Conservation (phyloP, 2,797 vertebrate species). For the Lates japonicus region DNA sequence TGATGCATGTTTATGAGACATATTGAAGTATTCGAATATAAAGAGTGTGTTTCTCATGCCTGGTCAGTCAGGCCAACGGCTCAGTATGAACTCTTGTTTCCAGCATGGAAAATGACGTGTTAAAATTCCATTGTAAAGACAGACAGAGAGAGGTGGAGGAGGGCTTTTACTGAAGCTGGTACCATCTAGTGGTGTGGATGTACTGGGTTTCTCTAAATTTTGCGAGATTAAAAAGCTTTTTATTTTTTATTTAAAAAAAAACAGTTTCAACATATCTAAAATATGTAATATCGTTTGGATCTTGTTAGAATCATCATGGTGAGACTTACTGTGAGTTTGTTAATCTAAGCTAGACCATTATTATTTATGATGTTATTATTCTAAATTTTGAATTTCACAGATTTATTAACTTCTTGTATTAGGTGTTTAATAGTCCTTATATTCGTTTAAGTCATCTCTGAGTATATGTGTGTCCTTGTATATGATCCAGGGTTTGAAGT, state of each 20-base stretch:
- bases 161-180: conserved; percentile 79
- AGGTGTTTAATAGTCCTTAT: not conserved
- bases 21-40: conserved; percentile 3
- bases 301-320: conserved; percentile 32
- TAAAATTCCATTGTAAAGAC: conserved; percentile 72
- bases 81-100: conserved; percentile 53
- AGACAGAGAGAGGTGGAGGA: conserved; percentile 2
- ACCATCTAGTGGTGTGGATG: conserved; percentile 88
- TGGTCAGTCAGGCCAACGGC: conserved; percentile 43
- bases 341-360: not conserved
- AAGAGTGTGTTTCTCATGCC: conserved; percentile 14
- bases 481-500: conserved; percentile 88
- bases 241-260: too few species aligned
- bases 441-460: not conserved
- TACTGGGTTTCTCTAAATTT: conserved; percentile 14
- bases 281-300: conserved; percentile 52
- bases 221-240: conserved; percentile 35
- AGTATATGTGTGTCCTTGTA: conserved; percentile 16
- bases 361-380: not conserved
- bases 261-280: conserved; percentile 39
- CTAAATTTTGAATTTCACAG: not conserved
- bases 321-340: conserved; percentile 13
- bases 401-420: conserved; percentile 19
- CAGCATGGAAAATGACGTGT: conserved; percentile 71
- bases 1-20: conserved; percentile 24